Evolutionary conservation across 2,888 invertebrate genomes (phyloP).

Genomic region (Darwinula stevensoni): DNA sequence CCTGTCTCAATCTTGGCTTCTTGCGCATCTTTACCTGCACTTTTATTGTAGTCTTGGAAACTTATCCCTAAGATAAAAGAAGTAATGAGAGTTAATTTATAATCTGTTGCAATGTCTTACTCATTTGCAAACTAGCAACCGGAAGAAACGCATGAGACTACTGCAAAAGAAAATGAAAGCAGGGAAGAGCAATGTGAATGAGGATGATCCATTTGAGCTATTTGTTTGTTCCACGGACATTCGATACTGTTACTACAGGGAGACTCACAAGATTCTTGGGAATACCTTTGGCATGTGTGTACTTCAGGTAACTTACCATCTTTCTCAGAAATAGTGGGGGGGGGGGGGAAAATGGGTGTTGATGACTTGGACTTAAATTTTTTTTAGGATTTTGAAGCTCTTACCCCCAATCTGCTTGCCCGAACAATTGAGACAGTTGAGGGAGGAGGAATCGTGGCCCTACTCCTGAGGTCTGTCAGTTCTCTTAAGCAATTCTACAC

Average conservation of each 20-base stretch:
- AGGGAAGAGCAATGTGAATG: constrained; percentile 60
- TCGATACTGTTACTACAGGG: constrained; percentile 84
- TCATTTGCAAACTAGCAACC: constrained; percentile 28
- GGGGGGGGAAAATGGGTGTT: background rate
- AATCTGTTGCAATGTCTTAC: too few species aligned
- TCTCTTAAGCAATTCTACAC: constrained; percentile 82
- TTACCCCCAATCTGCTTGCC: constrained; percentile 87
- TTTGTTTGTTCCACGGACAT: constrained; percentile 89
- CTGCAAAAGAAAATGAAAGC: constrained; percentile 52
- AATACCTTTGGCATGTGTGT: constrained; percentile 90
- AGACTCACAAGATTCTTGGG: constrained; percentile 89
- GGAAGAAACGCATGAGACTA: constrained; percentile 67
- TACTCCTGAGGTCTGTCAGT: constrained; percentile 51
- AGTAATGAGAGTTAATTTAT: too few species aligned
- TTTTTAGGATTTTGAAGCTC: constrained; percentile 67
- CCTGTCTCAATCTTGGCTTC: too few species aligned
- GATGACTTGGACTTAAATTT: constrained; percentile 7
- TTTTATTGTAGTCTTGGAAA: too few species aligned
- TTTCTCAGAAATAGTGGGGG: constrained; percentile 3
- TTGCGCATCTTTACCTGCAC: too few species aligned
- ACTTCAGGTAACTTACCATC: constrained; percentile 31
- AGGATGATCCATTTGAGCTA: constrained; percentile 85
- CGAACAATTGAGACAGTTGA: constrained; percentile 93
- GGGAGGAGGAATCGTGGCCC: constrained; percentile 73
- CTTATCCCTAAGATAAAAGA: too few species aligned